Percentiles rank a stretch among this genome's conserved stretches.
phyloP scores from a whole-genome alignment of 2,113 vertebrate species.

The Eurypyga helias region DNA sequence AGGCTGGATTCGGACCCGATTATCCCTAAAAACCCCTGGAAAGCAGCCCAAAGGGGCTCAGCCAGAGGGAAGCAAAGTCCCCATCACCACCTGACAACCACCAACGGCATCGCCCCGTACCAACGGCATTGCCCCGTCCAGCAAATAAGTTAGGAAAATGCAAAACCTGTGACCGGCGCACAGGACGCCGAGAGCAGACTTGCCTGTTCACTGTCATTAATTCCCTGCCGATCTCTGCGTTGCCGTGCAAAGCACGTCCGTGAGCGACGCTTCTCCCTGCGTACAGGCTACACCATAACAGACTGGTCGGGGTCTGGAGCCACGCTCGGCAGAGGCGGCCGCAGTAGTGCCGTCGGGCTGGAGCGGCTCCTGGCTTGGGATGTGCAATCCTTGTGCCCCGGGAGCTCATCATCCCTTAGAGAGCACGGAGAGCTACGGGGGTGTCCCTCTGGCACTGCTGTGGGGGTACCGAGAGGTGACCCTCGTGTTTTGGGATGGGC shows the following conservation, averaged over 20 bases:
- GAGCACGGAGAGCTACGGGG: accelerated
- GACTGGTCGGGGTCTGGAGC: not conserved
- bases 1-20: not conserved
- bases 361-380: not conserved
- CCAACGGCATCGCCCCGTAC: not conserved
- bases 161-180: not conserved
- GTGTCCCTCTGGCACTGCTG: not conserved
- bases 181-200: not conserved
- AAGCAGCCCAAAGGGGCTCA: not conserved
- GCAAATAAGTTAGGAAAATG: not conserved
- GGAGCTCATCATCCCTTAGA: not conserved
- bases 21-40: not conserved
- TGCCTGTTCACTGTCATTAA: not conserved
- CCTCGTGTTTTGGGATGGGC: accelerated
- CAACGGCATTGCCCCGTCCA: not conserved
- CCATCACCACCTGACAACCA: accelerated
- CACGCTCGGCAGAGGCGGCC: not conserved
- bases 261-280: not conserved
- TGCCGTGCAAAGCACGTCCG: not conserved
- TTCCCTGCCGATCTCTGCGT: not conserved
- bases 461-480: accelerated
- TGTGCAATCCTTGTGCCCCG: too few relatives aligned
- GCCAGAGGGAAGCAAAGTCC: not conserved
- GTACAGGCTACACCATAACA: not conserved
- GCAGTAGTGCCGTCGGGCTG: not conserved